Evolutionary conservation across 2,113 vertebrate genomes (phyloP), one percentile per base, ranked within the genome.

Genomic region (Hippocampus mohnikei): DNA sequence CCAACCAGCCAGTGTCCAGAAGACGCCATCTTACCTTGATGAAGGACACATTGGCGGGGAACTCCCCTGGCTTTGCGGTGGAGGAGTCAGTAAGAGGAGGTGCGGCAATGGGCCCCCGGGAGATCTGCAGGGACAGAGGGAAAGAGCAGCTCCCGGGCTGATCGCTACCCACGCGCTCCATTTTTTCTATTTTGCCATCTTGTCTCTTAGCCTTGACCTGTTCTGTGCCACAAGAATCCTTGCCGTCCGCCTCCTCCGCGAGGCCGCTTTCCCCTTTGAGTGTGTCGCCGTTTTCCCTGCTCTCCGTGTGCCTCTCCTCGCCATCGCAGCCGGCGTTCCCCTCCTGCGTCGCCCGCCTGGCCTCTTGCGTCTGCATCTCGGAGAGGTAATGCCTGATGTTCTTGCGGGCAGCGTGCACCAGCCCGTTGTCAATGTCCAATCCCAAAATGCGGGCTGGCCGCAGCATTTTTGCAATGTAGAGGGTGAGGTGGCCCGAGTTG

Each of bases 351-450:
- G 67, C 77, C 20, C 75, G 79, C 69, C 91, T 71, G 79, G 91
- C 83, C 84, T 90, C 83, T 71, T 89, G 83, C 27, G 90, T 85
- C 65, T 91, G 88, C 82, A 94, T 75, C 79, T 95, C 94, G 0
- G 95, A 96, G 55, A 97, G 88, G 80, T 95, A 98, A 81, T 98
- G 94, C 18, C 95, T 91, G 78, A 97, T 94, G 77, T 97, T 98
- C 80, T 96, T 95, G 11, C 94, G 91, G 1, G 96, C 96, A 0
- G 93, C 93, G 7, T 93, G 93, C 41, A 98, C 92, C 59, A 98
- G 84, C 0, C 69, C 81, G 0, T 87, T 75, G 23, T 98, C 96
- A 1, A 98, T 97, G 81, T 98, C 96, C 75, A 98, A 48, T 1
- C 96, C 96, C 63, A 96, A 89, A 65, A 97, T 94, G 41, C 91